Evolutionary conservation across 2,797 vertebrate species (phyloP), one percentile per base, ranked within the genome.

Genomic region (Dermochelys coriacea): DNA sequence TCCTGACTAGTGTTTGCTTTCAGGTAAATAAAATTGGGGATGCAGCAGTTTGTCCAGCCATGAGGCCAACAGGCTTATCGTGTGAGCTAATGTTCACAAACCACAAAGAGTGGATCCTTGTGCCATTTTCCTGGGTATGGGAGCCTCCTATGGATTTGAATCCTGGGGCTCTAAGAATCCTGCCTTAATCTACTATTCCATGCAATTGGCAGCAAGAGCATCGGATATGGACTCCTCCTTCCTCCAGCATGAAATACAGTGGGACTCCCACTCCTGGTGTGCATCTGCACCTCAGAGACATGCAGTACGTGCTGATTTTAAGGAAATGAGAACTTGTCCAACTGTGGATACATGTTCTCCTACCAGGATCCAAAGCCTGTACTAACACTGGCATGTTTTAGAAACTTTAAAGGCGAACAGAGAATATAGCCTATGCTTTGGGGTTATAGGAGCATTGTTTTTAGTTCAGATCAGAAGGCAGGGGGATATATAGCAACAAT

Each of bases 291-390:
- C 71, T 93, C 29, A 49, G 23, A 75, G 82, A 54, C 34, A 52
- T 92, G 27, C 52, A 16, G 85, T n/a, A 21, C 80, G 85, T 83
- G 68, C 83, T 86, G n/a, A 14, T 77, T 29, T 80, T 90, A 4
- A 49, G 79, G 57, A 93, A 93, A 91, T 50, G 7, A 57, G 80
- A 10, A 37, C 52, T 49, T 91, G 93, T 93, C 85, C 51, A 93
- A 55, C 47, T 82, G 18, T 90, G 85, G 68, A 92, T 64, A 64
- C 59, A 34, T n/a, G 59, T 64, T 64, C 59, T 64, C 59, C 16
- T 34, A 64, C 14, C 59, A 64, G 59, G 59, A 34, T 34, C 59
- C 15, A 18, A 64, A n/a, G 31, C 14, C 59, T 64, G 10, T 64
- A 64, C 57, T 89, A 14, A 49, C 82, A 52, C 41, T 8, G 19